Evolutionary conservation across 2,113 vertebrate genomes (phyloP), one percentile per base, ranked within the genome.

Genomic region (Elaphurus davidianus): DNA sequence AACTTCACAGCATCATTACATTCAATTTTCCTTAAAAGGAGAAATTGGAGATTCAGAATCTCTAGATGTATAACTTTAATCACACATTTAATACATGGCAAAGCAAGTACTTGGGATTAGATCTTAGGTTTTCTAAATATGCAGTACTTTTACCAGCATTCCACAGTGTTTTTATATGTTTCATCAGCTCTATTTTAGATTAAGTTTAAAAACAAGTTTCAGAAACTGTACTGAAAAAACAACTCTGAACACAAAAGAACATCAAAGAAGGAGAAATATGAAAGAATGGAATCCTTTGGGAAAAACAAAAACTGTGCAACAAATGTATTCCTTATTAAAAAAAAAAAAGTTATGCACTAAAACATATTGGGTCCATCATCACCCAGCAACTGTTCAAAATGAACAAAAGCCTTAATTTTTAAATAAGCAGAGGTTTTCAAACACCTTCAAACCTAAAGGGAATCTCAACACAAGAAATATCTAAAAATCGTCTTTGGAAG

Each of bases 161-260:
- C 2, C 21, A 60, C 45, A 86, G 16, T 64, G 23, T 33, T 91
- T 94, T 83, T 76, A 11, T 23, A 21, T 88, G 50, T 87, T 3
- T 36, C 94, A 89, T 57, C 28, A 84, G 28, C 11, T 94, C 62
- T 15, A 91, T 86, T 97, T 97, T 93, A 93, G 52, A 36, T 87
- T 82, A 78, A 96, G 3, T 21, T 86, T 91, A 89, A 91, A 81
- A 93, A 54, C 27, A 81, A 84, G 7, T 78, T 96, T 97, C 78
- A 90, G 79, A 28, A 79, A 82, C 5, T 67, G n/a, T 6, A 62
- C 79, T 92, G 33, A 17, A 90, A 87, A 95, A 87, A 89, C 59
- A 92, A 67, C 43, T 95, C 27, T 50, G 19, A 96, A 85, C 21
- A 91, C 40, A 97, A 97, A 60, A 59, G n/a, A 93, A 76, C 14